phyloP scores from a whole-genome alignment of 2,888 invertebrate species.

The Tipula helvola region DNA sequence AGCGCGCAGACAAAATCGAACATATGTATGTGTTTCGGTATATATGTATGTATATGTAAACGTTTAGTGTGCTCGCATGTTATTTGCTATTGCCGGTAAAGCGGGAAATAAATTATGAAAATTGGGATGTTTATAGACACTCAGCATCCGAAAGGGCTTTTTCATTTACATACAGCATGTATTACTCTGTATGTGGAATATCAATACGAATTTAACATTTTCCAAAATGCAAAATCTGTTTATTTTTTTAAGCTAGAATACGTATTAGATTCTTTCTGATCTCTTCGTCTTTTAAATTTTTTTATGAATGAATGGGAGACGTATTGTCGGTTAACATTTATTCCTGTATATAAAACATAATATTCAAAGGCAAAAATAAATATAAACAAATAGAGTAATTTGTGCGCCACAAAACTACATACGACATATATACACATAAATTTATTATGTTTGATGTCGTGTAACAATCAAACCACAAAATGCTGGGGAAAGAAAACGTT shows the following conservation, averaged over 20 bases:
- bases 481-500: not conserved
- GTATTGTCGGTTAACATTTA: not conserved
- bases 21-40: not conserved
- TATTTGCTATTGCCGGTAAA: not conserved
- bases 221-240: not conserved
- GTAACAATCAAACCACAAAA: not conserved
- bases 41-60: not conserved
- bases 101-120: not conserved
- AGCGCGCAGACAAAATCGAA: not conserved
- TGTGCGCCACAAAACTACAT: not conserved
- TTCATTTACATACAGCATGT: not conserved
- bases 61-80: not conserved
- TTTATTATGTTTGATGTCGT: not conserved
- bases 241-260: not conserved
- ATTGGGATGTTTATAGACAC: not conserved
- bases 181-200: not conserved
- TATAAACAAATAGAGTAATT: not conserved
- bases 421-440: not conserved
- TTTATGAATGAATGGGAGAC: not conserved
- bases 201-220: too few species aligned
- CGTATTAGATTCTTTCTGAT: not conserved
- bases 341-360: not conserved
- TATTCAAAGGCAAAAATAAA: not conserved
- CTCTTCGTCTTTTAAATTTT: not conserved
- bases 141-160: not conserved